A percentile compares a stretch with the other conserved stretches of the same genome.
Evolutionary conservation across 1,140 invertebrate genomes (phyloP).

Genomic region (Eubasilissa regina): DNA sequence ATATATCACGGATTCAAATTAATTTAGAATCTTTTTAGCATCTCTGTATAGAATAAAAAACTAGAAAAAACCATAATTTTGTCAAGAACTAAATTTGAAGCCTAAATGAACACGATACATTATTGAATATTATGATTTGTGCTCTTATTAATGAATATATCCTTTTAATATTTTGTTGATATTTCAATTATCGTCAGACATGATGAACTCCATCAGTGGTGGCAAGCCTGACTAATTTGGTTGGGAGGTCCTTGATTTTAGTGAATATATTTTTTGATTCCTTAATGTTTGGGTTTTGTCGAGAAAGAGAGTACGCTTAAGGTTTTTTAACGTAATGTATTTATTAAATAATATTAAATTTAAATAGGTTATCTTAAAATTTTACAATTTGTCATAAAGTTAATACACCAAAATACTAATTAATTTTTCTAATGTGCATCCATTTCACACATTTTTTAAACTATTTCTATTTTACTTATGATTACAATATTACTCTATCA

Average conservation of each 20-base stretch:
- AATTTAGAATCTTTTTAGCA: too few species aligned
- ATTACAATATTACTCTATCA: neutral
- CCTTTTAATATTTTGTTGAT: neutral
- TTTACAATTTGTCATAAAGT: neutral
- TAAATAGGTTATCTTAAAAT: constrained; percentile 10
- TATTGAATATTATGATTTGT: too few species aligned
- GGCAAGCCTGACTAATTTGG: neutral
- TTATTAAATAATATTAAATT: constrained; percentile 19
- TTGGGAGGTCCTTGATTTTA: constrained; percentile 1
- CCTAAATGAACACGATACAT: too few species aligned
- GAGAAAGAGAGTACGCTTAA: constrained; percentile 23
- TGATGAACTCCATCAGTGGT: neutral
- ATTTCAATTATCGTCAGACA: constrained; percentile 1
- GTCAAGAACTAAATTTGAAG: too few species aligned
- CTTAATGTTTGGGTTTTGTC: neutral
- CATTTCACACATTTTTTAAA: neutral
- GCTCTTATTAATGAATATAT: too few species aligned
- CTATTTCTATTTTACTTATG: neutral
- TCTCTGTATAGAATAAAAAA: too few species aligned
- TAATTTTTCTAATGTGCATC: constrained; percentile 11
- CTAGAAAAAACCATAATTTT: too few species aligned
- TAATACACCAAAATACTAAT: constrained; percentile 1
- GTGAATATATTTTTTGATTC: constrained; percentile 20
- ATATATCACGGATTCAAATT: too few species aligned
- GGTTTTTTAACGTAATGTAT: constrained; percentile 19